Evolutionary conservation across 2,797 vertebrate species (phyloP).

Genomic region (Pseudocheirus occidentalis): DNA sequence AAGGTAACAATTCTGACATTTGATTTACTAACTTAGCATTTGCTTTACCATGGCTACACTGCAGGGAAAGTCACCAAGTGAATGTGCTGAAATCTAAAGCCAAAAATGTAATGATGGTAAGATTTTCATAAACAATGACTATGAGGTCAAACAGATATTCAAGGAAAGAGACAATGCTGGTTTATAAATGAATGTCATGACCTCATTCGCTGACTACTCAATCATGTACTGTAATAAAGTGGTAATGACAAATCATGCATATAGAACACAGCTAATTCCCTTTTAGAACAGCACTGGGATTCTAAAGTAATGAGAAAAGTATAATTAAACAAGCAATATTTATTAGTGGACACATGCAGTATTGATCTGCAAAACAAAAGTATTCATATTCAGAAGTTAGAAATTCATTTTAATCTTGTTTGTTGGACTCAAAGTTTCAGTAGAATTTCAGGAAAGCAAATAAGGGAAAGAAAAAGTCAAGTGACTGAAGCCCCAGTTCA

Average conservation of each 20-base stretch:
- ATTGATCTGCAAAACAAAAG: not conserved
- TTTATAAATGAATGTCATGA: slow-evolving; percentile 44
- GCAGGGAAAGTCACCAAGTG: slow-evolving; percentile 28
- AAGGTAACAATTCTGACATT: slow-evolving; percentile 33
- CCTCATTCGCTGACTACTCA: slow-evolving; percentile 29
- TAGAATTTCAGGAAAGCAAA: not conserved
- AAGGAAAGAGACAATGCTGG: slow-evolving; percentile 41
- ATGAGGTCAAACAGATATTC: slow-evolving; percentile 39
- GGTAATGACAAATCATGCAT: not conserved
- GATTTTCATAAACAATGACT: slow-evolving; percentile 21
- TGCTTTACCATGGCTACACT: not conserved
- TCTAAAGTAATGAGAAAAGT: not conserved
- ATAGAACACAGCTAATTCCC: not conserved
- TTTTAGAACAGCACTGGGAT: rapidly evolving
- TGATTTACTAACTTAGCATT: slow-evolving; percentile 29
- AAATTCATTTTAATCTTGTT: not conserved
- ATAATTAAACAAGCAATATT: not conserved
- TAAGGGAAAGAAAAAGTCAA: rapidly evolving
- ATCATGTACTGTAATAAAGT: slow-evolving; percentile 48
- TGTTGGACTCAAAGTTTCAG: not conserved
- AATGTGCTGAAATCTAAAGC: slow-evolving; percentile 29
- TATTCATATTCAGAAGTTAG: not conserved
- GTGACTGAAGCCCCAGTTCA: not conserved
- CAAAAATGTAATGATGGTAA: slow-evolving; percentile 29
- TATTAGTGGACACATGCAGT: not conserved